Base-by-base conservation (phyloP, 1,140 invertebrate species). In the Neodiprion virginianus region DNA sequence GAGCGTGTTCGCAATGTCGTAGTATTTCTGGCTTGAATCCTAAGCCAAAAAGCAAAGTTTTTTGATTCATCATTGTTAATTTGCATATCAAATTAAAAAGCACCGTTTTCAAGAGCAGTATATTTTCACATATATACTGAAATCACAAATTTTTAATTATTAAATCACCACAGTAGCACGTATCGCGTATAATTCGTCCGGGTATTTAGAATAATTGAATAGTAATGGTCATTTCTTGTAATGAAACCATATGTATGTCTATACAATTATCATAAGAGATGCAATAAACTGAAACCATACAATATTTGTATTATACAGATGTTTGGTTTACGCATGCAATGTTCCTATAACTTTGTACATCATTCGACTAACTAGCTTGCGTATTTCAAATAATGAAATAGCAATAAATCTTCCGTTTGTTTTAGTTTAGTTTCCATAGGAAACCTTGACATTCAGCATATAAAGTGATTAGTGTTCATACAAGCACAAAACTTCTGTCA, bases 1-100 rank as follows among this genome's bases (percentile, higher is more conserved):
- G 69, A 0, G 87, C 88, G 23, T 81, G 80, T 74, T 88, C 87
- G 71, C 88, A 88, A 28, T 87, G 82, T 23, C 82, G 85, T 61
- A 88, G 79, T 73, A 89, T 85, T 80, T 89, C 88, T 17, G 86
- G 86, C 61, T 83, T 85, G 78, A 87, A 89, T 82, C 88, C 88
- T 89, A 75, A 74, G 23, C n/a, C 48, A 72, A 66, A 17, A 71
- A 75, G 75, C 83, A 77, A 77, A 80, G 53, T 61, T 61, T 61
- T 61, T 61, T 17, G 11, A 8, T 61, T 40, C 28, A 40, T 40
- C 28, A 40, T 40, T 40, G 28, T 40, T 40, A 40, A 40, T 40
- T 40, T 40, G 28, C 28, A 40, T 3, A 40, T 40, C 1, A 40
- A 40, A 40, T 40, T 40, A 40, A 40, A 40, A 40, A 5, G 2